phyloP scores from a whole-genome alignment of 2,888 invertebrate species.

The Disparrhopalites patrizii region DNA sequence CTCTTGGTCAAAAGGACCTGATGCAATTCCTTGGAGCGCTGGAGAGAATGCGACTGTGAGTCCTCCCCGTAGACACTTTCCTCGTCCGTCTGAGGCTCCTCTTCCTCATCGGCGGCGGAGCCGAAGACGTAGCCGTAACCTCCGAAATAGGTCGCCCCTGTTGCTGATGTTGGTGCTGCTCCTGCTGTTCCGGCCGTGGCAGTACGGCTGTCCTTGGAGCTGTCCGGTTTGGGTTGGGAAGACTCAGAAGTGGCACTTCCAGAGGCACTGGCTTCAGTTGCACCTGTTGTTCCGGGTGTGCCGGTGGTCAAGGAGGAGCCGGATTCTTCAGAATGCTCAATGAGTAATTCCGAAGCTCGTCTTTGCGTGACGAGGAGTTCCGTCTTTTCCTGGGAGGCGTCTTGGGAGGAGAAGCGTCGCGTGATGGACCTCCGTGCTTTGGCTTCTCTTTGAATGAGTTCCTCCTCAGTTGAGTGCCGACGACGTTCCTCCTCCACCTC shows the following conservation, averaged over 20 bases:
- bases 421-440: conserved; percentile 25
- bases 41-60: conserved; percentile 27
- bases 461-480: neutral
- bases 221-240: conserved; percentile 19
- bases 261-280: conserved; percentile 16
- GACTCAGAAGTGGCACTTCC: too few species aligned
- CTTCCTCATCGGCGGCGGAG: conserved; percentile 37
- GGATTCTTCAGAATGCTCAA: conserved; percentile 16
- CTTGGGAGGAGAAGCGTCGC: conserved; percentile 34
- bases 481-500: neutral
- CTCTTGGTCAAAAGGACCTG: conserved; percentile 9
- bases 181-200: too few species aligned
- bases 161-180: too few species aligned
- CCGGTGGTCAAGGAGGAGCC: conserved; percentile 9
- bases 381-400: conserved; percentile 3
- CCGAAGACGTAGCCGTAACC: conserved; percentile 39
- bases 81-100: conserved; percentile 20
- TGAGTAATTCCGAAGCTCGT: conserved; percentile 17
- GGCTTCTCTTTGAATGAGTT: neutral
- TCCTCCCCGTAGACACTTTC: conserved; percentile 24
- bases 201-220: too few species aligned
- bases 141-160: conserved; percentile 18
- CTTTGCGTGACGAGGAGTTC: neutral
- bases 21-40: conserved; percentile 28
- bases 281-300: neutral